Evolutionary conservation across 1,140 invertebrate genomes (phyloP).

Genomic region (Gonatopus flavifemur): DNA sequence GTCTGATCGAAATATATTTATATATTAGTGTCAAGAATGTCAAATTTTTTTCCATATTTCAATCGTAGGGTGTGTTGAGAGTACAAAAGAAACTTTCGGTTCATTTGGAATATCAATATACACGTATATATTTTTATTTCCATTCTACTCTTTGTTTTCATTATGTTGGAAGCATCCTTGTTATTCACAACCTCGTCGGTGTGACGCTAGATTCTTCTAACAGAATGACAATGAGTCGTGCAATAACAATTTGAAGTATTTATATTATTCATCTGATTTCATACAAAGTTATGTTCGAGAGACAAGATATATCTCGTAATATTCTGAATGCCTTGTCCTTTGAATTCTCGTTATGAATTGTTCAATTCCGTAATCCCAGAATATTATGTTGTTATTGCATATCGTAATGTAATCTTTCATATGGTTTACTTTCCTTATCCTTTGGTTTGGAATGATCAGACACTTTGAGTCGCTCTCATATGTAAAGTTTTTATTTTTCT

Average conservation of each 20-base stretch:
- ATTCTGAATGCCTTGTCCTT: too few relatives aligned
- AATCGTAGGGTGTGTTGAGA: neutral
- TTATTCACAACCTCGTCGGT: neutral
- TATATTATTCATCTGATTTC: too few relatives aligned
- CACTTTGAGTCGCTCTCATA: constrained; percentile 24
- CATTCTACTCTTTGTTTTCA: neutral
- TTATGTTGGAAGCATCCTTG: neutral
- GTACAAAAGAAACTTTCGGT: neutral
- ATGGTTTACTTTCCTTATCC: constrained; percentile 17
- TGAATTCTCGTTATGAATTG: too few relatives aligned
- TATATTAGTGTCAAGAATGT: constrained; percentile 17
- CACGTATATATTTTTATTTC: neutral
- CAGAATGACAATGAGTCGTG: neutral
- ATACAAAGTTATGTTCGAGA: too few relatives aligned
- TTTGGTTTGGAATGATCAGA: constrained; percentile 39
- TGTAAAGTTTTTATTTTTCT: constrained; percentile 31
- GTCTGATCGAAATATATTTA: constrained; percentile 48
- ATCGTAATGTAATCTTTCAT: constrained; percentile 24
- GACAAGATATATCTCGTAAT: too few relatives aligned
- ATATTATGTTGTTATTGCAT: constrained; percentile 21
- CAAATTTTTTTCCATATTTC: neutral
- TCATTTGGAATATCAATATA: neutral
- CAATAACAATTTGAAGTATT: too few relatives aligned
- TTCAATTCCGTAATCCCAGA: constrained; percentile 16
- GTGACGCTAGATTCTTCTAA: neutral